Percentiles rank a stretch among this genome's conserved stretches.
Evolutionary conservation across 1,140 invertebrate genomes (phyloP).

Genomic region (Paraescarpia echinospica): DNA sequence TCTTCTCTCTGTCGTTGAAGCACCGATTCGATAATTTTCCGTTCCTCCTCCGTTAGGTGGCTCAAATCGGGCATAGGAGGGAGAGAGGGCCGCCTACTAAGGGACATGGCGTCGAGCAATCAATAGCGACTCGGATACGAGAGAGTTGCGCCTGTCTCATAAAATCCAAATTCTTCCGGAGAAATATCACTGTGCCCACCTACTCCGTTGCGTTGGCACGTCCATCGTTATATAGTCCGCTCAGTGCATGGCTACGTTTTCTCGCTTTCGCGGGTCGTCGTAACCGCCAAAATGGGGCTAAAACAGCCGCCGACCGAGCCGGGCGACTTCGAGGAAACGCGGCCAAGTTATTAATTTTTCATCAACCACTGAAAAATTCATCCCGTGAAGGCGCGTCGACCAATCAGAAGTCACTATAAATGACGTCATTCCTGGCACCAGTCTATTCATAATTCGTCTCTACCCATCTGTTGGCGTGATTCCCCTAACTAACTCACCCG

Average conservation of each 20-base stretch:
- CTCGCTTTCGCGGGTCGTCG: constrained; percentile 9
- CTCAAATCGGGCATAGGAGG: constrained; percentile 87
- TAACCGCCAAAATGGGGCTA: neutral
- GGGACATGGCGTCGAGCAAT: constrained; percentile 21
- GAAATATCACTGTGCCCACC: constrained; percentile 1
- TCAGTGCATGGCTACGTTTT: neutral
- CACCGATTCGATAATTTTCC: constrained; percentile 95
- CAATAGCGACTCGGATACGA: constrained; percentile 4
- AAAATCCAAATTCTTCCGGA: constrained; percentile 5
- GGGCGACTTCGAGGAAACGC: neutral
- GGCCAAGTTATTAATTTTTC: neutral
- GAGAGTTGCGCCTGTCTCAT: constrained; percentile 12
- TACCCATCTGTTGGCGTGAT: neutral
- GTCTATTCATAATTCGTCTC: constrained; percentile 5
- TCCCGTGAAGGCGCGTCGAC: neutral
- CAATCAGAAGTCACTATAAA: constrained; percentile 3
- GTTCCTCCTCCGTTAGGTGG: constrained; percentile 95
- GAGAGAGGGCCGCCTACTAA: constrained; percentile 45
- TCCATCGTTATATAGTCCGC: neutral
- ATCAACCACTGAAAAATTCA: constrained; percentile 18
- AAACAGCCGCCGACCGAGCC: neutral
- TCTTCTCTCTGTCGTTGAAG: constrained; percentile 95
- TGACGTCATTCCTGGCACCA: constrained; percentile 14
- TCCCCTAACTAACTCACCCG: neutral
- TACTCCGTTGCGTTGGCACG: neutral